Percentiles rank a stretch among this genome's conserved stretches.
Evolutionary conservation across 2,888 invertebrate genomes (phyloP).

Genomic region (Hirtodrosophila alboralis): DNA sequence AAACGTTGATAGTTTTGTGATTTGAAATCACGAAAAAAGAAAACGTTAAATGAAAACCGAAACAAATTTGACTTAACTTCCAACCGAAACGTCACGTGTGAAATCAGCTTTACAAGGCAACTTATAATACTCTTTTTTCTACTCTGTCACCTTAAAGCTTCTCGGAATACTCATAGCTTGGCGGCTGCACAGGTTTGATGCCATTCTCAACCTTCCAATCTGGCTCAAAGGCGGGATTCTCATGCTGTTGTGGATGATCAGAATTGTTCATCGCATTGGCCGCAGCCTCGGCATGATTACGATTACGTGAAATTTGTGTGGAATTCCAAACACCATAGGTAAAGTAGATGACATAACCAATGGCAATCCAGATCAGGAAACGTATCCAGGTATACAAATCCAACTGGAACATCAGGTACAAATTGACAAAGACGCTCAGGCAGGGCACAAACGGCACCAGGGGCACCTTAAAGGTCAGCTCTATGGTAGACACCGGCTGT

Average conservation of each 20-base stretch:
- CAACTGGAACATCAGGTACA: conserved; percentile 95
- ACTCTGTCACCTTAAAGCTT: conserved; percentile 44
- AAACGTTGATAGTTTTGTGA: no score
- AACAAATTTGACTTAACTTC: no score
- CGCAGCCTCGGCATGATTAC: conserved; percentile 77
- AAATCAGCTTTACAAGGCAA: conserved; percentile 26
- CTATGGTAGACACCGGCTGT: conserved; percentile 87
- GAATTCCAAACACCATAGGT: conserved; percentile 93
- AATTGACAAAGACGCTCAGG: conserved; percentile 93
- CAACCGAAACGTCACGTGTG: conserved; percentile 1
- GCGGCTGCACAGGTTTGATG: conserved; percentile 11
- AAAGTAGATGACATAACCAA: conserved; percentile 95
- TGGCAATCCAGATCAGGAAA: conserved; percentile 92
- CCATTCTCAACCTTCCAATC: conserved; percentile 79
- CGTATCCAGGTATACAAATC: conserved; percentile 94
- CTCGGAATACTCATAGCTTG: conserved; percentile 53
- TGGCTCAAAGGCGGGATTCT: conserved; percentile 78
- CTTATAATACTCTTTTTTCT: conserved; percentile 49
- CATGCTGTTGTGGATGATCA: conserved; percentile 54
- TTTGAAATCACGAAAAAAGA: no score
- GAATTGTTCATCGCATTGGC: conserved; percentile 45
- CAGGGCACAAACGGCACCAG: conserved; percentile 93
- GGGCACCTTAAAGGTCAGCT: conserved; percentile 92
- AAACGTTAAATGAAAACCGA: no score
- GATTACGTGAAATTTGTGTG: conserved; percentile 84